Evolutionary conservation across 2,888 invertebrate species (phyloP), one percentile per base, ranked within the genome.

Genomic region (Beris morrisii): DNA sequence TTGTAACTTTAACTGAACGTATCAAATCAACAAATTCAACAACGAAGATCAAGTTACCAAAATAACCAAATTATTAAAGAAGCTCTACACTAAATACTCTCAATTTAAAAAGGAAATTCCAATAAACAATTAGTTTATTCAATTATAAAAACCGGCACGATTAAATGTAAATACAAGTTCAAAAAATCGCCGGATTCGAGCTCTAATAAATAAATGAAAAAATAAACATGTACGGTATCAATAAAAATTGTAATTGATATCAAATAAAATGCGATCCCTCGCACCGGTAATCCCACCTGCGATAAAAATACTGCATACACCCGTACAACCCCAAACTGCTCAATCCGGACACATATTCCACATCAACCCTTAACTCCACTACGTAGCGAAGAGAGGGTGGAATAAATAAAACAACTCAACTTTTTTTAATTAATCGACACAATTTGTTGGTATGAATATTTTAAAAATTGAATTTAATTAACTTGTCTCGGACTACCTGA

Each of bases 401-500:
- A 4, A 53, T 64, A 64, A 46, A 63, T 64, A 64, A 64, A 64
- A 64, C 54, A 64, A 64, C 53, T 64, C 44, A 53, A 64, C 48
- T 56, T 65, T 65, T 53, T 65, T 55, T 65, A 65, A 65, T 58
- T 72, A 72, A 71, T 71, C 70, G 71, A 70, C 69, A 70, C 70
- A 70, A 69, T 70, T 69, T 71, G 67, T 70, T 69, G 56, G 66
- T 65, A 69, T 72, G 68, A 69, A 69, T 70, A 68, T 70, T 71
- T 70, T 67, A 71, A 71, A 71, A 70, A 78, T 78, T 75, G 75
- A 75, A 74, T 76, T 78, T 78, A 79, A 78, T 79, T 78, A 78
- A 78, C 65, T 66, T 50, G 53, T 65, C 44, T 44, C 13, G 15
- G 13, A 52, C 7, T 13, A 11, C 11, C 63, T 13, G 13, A 48